Evolutionary conservation across 1,140 invertebrate species (phyloP), one percentile per base, ranked within the genome.

Genomic region (Conopomorpha cramerella): DNA sequence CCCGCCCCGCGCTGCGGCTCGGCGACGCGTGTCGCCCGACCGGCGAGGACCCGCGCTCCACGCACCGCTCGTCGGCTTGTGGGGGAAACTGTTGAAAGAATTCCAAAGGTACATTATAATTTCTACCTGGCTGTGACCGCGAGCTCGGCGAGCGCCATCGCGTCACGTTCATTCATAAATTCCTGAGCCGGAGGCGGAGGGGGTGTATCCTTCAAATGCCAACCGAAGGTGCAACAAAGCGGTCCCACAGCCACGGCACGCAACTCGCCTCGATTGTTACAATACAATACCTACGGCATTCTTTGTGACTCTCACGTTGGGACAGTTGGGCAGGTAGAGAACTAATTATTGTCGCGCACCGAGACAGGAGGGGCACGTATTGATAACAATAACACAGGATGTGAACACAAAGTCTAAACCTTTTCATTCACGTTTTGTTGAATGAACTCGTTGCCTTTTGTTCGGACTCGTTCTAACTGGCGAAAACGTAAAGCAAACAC

Each of bases 111-210:
- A 23, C 4, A 23, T 23, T 23, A 55, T 72, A 67, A 70, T 71
- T 74, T 64, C 55, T 74, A 74, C 70, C 70, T 74, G 70, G 54
- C 61, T 60, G 55, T 61, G 54, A 53, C 52, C 54, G 58, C 60
- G 59, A 59, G 53, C 52, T 54, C 56, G 52, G 48, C 54, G 43
- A 46, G 55, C 54, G 51, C 48, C 53, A 43, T 51, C 42, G 51
- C 55, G 55, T 65, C 66, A 68, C 70, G 70, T 74, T 70, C 70
- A 74, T 74, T 74, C 67, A 74, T 72, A 68, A 74, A 72, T 74
- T 71, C 62, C 55, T 62, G 53, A 59, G 54, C 38, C 45, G 33
- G 46, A 36, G 45, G 46, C 35, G 47, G 29, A 18, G 29, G 28
- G 47, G 53, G 52, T 51, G 43, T 32, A 49, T 49, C 49, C 46